These are phyloP conservation scores for Drosophila macrothrix DNA, from an alignment of 2,888 invertebrate species.

Conservation along the genomic window DNA sequence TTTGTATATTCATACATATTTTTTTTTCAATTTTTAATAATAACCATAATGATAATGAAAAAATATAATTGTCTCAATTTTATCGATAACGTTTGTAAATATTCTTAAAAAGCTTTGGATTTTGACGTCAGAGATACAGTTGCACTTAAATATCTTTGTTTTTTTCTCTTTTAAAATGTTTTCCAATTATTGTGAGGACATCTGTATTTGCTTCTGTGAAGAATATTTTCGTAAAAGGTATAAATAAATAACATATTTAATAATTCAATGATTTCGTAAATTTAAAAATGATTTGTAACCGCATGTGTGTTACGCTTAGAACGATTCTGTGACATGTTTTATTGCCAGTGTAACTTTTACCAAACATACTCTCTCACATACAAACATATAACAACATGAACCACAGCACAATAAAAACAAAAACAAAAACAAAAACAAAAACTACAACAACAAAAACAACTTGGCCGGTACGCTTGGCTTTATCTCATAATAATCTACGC, in stretches of 20 bases:
- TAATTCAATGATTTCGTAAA: not conserved
- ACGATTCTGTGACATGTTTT: not conserved
- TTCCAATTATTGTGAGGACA: not conserved
- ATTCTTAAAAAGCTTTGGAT: not conserved
- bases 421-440: not conserved
- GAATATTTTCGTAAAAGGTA: not conserved
- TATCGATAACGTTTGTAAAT: not conserved
- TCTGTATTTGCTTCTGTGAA: not conserved
- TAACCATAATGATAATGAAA: not conserved
- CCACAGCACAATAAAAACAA: conserved; percentile 12
- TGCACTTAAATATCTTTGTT: not conserved
- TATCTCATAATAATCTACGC: conserved; percentile 78
- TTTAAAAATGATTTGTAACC: not conserved
- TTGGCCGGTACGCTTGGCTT: conserved; percentile 50
- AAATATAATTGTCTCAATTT: not conserved
- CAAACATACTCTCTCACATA: conserved; percentile 7
- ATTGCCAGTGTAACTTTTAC: conserved; percentile 4
- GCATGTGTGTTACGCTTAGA: not conserved
- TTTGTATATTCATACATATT: not conserved
- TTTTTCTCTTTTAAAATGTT: not conserved
- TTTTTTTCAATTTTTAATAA: not conserved
- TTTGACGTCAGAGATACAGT: not conserved
- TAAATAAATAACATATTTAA: not conserved
- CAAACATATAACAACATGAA: conserved; percentile 12
- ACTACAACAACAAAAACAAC: conserved; percentile 24